Conservation (phyloP, 2,797 vertebrate genomes). For the Parauchenoglanis ngamensis region DNA sequence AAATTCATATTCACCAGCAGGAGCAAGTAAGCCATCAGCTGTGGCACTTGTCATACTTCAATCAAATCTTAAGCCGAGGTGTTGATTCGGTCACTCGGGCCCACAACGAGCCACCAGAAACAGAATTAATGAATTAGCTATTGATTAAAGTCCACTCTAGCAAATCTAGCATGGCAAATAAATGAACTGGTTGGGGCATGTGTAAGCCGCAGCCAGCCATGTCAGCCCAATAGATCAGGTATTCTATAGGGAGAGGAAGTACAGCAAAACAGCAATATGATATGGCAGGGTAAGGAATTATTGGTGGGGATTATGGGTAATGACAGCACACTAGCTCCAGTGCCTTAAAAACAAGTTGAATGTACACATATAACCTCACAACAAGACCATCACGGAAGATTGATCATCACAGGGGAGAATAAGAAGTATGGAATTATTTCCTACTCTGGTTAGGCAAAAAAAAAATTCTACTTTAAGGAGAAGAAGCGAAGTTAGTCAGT, state of each 20-base stretch:
- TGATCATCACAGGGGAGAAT: neutral
- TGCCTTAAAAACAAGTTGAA: slow-evolving; percentile 27
- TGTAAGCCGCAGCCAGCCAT: slow-evolving; percentile 84
- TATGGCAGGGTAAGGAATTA: slow-evolving; percentile 62
- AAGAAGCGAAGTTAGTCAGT: neutral
- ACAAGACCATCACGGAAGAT: neutral
- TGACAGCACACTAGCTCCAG: slow-evolving; percentile 43
- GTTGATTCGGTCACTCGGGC: slow-evolving; percentile 60
- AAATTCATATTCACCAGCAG: slow-evolving; percentile 67
- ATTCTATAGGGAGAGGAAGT: slow-evolving; percentile 81
- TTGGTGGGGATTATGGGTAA: slow-evolving; percentile 65
- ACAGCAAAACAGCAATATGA: slow-evolving; percentile 81
- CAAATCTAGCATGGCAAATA: slow-evolving; percentile 89
- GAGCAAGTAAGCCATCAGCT: slow-evolving; percentile 66
- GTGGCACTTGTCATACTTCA: slow-evolving; percentile 80
- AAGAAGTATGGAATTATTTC: neutral
- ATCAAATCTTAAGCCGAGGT: slow-evolving; percentile 73
- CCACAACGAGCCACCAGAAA: slow-evolving; percentile 67
- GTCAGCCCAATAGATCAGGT: slow-evolving; percentile 84
- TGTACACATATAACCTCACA: neutral
- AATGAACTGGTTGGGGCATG: slow-evolving; percentile 86
- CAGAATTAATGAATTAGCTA: slow-evolving; percentile 92
- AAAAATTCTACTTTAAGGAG: neutral
- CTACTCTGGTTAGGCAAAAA: neutral
- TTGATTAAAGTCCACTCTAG: slow-evolving; percentile 91